A percentile compares a stretch with the other conserved stretches of the same genome.
Evolutionary conservation across 2,113 vertebrate species (phyloP).

Genomic region (Ornithorhynchus anatinus): DNA sequence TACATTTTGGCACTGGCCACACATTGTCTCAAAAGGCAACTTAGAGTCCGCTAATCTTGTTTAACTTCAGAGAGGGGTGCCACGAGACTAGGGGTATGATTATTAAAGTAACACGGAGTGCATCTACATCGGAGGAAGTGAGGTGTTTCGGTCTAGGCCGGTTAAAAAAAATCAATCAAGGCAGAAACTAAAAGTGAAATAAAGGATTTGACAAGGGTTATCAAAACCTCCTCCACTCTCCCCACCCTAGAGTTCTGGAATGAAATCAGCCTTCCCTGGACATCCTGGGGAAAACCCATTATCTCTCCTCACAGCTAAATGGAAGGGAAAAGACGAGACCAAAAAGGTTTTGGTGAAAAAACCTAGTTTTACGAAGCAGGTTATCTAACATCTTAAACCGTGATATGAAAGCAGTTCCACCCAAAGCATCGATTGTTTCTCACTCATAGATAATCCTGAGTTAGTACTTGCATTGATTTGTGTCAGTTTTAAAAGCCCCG

Average conservation of each 20-base stretch:
- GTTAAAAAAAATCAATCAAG: conserved; percentile 43
- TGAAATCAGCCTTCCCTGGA: conserved; percentile 20
- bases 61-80: too few relatives aligned
- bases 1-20: background rate
- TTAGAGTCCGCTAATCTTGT: conserved; percentile 1
- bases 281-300: conserved; percentile 19
- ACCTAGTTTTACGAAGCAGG: conserved; percentile 31
- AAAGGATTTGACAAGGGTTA: conserved; percentile 23
- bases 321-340: background rate
- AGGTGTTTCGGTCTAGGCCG: conserved; percentile 21
- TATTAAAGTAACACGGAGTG: background rate
- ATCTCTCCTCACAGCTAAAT: conserved; percentile 17
- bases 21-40: background rate
- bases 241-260: background rate
- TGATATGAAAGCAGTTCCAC: conserved; percentile 47
- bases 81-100: background rate
- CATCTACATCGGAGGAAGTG: background rate
- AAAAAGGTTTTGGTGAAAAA: conserved; percentile 18
- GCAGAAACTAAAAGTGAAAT: conserved; percentile 11
- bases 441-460: conserved; percentile 66
- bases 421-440: conserved; percentile 67
- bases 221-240: conserved; percentile 28
- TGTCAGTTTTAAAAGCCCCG: conserved; percentile 64
- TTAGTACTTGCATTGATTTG: conserved; percentile 69
- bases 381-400: conserved; percentile 45